Conservation (phyloP, 2,888 invertebrate genomes). For the Eupithecia vulgata region DNA sequence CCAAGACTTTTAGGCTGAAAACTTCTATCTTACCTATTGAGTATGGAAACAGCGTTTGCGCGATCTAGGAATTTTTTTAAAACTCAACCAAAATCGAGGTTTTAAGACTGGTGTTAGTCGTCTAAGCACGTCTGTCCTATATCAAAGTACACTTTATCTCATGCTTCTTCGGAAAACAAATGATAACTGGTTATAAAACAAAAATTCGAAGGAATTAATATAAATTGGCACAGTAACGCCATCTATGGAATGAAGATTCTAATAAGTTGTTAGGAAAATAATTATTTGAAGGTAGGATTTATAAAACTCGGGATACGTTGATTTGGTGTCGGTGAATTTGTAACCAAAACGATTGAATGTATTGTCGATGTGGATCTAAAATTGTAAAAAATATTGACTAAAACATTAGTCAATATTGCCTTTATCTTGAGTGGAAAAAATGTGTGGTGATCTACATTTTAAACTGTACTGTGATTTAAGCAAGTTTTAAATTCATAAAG, state of each 20-base stretch:
- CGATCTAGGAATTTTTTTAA: constrained; percentile 44
- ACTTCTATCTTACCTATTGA: constrained; percentile 22
- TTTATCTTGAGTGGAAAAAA: not conserved
- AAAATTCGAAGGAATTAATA: not conserved
- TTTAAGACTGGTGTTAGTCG: not conserved
- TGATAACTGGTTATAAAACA: not conserved
- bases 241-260: constrained; percentile 14
- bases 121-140: not conserved
- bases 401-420: no score
- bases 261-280: not conserved
- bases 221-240: constrained; percentile 9
- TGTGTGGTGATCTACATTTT: not conserved
- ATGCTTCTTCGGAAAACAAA: not conserved
- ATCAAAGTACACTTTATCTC: not conserved
- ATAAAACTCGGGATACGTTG: not conserved
- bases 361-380: not conserved
- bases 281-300: constrained; percentile 6
- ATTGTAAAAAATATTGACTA: not conserved
- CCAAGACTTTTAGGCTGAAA: constrained; percentile 12
- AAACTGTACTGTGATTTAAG: not conserved
- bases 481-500: not conserved
- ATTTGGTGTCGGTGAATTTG: not conserved
- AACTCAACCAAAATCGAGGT: not conserved
- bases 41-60: constrained; percentile 50
- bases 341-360: not conserved